These are phyloP conservation scores for Psettodes erumei DNA, from an alignment of 2,113 vertebrate genomes.

Conservation along the genomic window DNA sequence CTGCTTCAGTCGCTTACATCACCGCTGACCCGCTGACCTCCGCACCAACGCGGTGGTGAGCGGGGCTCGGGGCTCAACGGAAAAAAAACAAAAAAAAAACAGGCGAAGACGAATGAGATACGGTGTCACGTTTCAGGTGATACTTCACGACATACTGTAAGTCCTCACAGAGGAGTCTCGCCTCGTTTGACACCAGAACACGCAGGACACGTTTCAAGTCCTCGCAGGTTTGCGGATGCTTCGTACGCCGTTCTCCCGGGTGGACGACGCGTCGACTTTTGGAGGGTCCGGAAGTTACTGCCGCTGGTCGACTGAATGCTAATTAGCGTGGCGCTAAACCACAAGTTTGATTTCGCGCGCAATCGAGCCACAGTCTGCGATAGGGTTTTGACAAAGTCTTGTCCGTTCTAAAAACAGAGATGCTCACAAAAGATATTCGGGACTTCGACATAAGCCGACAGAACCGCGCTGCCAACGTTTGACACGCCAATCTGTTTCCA, in stretches of 20 bases:
- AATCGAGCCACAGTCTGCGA: no score
- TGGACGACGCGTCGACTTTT: neutral
- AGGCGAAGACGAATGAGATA: neutral
- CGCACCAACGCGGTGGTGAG: neutral
- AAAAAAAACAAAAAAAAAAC: neutral
- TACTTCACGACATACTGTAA: slow-evolving; percentile 18
- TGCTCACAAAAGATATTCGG: neutral
- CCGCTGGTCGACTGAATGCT: no score
- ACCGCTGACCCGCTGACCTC: slow-evolving; percentile 46
- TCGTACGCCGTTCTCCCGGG: neutral
- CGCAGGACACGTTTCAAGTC: neutral
- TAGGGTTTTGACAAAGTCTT: no score
- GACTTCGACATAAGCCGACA: neutral
- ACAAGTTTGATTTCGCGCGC: no score
- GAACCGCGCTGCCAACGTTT: neutral
- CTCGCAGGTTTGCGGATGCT: neutral
- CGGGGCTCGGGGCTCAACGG: neutral
- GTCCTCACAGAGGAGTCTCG: slow-evolving; percentile 9
- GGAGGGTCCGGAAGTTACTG: no score
- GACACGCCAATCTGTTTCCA: slow-evolving; percentile 6
- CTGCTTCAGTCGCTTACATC: slow-evolving; percentile 30
- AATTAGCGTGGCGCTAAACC: no score
- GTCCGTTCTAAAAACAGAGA: no score
- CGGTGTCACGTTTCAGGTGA: neutral
- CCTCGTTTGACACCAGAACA: neutral